phyloP scores from a whole-genome alignment of 2,888 invertebrate species.

The Dynastes maya region DNA sequence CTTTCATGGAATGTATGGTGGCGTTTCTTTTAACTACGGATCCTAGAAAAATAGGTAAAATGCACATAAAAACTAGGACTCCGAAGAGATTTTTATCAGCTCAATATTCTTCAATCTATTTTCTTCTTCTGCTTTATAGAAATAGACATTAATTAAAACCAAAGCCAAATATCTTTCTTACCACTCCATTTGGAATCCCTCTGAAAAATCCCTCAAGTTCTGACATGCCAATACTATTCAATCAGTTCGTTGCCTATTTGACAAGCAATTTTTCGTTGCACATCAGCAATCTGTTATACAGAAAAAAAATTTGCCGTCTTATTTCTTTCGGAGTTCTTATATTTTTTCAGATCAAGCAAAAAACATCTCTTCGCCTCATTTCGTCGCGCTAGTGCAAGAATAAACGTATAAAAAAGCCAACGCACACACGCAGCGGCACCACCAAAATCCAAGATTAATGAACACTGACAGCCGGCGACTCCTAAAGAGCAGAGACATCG shows the following conservation, averaged over 20 bases:
- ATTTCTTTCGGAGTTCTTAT: conserved; percentile 7
- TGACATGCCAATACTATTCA: too few relatives aligned
- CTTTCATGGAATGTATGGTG: too few relatives aligned
- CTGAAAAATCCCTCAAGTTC: too few relatives aligned
- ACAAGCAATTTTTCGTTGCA: conserved; percentile 2
- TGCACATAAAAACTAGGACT: too few relatives aligned
- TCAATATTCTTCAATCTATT: too few relatives aligned
- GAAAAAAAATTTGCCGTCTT: conserved; percentile 22
- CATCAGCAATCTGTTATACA: conserved; percentile 2
- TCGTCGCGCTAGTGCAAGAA: background rate
- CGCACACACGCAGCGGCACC: conserved; percentile 4
- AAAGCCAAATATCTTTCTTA: too few relatives aligned
- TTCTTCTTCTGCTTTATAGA: too few relatives aligned
- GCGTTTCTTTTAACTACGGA: too few relatives aligned
- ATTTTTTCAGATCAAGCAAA: conserved; percentile 8
- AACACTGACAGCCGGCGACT: conserved; percentile 19
- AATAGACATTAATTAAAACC: too few relatives aligned
- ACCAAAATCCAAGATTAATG: conserved; percentile 39
- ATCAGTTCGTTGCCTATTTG: background rate
- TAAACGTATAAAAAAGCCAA: background rate
- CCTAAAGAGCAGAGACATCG: conserved; percentile 31
- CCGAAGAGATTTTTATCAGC: too few relatives aligned
- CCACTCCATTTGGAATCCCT: too few relatives aligned
- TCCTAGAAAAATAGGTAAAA: too few relatives aligned
- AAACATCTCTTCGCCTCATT: background rate